A percentile compares a stretch with the other conserved stretches of the same genome.
Conservation (phyloP, 2,888 invertebrate genomes). For the Orchestes rusci region DNA sequence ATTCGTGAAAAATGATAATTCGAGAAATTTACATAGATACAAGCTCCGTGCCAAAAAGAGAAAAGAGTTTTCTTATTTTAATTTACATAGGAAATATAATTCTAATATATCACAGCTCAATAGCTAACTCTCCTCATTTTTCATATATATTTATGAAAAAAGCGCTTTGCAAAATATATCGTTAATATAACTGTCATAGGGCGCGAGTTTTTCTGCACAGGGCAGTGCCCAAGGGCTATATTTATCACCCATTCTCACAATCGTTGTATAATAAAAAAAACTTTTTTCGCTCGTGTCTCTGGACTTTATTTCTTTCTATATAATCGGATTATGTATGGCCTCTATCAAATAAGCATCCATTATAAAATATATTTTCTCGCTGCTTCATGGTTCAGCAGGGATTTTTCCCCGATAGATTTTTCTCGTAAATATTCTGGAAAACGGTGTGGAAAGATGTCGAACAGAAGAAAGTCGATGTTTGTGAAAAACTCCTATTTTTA, state of each 20-base stretch:
- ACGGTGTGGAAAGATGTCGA: slow-evolving; percentile 8
- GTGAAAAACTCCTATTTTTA: slow-evolving; percentile 20
- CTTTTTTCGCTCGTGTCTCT: too few relatives aligned
- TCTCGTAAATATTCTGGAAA: slow-evolving; percentile 20
- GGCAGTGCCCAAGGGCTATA: slow-evolving; percentile 25
- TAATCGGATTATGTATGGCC: too few relatives aligned
- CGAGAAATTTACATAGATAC: too few relatives aligned
- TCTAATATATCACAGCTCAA: too few relatives aligned
- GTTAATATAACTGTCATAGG: slow-evolving; percentile 29
- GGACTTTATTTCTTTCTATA: too few relatives aligned
- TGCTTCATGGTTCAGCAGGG: not conserved
- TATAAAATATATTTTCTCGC: not conserved
- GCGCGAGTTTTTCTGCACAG: slow-evolving; percentile 23
- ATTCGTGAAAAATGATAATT: too few relatives aligned
- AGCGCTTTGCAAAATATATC: slow-evolving; percentile 20
- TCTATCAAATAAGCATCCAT: too few relatives aligned
- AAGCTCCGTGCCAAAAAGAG: too few relatives aligned
- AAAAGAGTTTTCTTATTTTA: too few relatives aligned
- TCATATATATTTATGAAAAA: slow-evolving; percentile 6
- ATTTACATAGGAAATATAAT: too few relatives aligned
- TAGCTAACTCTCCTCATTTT: too few relatives aligned
- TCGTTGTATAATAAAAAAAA: too few relatives aligned
- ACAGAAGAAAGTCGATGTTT: slow-evolving; percentile 11
- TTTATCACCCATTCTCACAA: slow-evolving; percentile 28
- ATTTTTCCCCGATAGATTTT: not conserved